A percentile compares a stretch with the other conserved stretches of the same genome.
These are phyloP conservation scores for Lordiphosa fenestrarum DNA, from an alignment of 2,888 invertebrate species.

Conservation along the genomic window DNA sequence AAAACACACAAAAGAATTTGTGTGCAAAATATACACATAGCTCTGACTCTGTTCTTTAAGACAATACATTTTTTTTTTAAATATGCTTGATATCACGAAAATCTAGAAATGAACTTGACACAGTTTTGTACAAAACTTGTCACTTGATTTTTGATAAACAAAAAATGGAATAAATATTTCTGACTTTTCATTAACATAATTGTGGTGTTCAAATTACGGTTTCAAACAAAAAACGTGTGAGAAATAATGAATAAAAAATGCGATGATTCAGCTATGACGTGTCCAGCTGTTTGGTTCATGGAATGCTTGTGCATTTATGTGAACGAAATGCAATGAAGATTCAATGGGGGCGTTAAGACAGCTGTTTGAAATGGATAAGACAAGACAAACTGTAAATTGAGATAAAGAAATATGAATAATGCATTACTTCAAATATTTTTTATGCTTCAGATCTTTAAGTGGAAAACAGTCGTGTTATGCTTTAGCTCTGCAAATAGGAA, in stretches of 20 bases:
- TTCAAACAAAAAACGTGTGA: constrained; percentile 10
- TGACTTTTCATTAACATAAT: neutral
- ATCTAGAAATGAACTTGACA: constrained; percentile 55
- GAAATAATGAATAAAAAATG: constrained; percentile 7
- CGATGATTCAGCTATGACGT: constrained; percentile 9
- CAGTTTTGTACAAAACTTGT: constrained; percentile 27
- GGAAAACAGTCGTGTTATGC: too few species aligned
- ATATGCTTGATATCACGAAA: constrained; percentile 3
- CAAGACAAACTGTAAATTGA: too few species aligned
- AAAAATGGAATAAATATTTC: constrained; percentile 2
- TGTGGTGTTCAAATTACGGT: constrained; percentile 4
- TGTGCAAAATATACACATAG: too few species aligned
- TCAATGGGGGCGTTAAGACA: neutral
- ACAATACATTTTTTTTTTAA: constrained; percentile 24
- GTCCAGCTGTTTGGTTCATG: constrained; percentile 10
- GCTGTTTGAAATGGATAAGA: neutral
- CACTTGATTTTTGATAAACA: neutral
- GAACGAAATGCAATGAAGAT: constrained; percentile 6
- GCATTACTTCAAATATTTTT: too few species aligned
- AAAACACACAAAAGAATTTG: too few species aligned
- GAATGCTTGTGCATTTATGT: constrained; percentile 1
- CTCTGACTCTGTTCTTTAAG: too few species aligned
- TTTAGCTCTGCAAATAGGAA: too few species aligned
- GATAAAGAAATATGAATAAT: too few species aligned
- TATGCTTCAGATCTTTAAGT: too few species aligned